Evolutionary conservation across 2,888 invertebrate species (phyloP).

Genomic region (Trissolcus brochymenae): DNA sequence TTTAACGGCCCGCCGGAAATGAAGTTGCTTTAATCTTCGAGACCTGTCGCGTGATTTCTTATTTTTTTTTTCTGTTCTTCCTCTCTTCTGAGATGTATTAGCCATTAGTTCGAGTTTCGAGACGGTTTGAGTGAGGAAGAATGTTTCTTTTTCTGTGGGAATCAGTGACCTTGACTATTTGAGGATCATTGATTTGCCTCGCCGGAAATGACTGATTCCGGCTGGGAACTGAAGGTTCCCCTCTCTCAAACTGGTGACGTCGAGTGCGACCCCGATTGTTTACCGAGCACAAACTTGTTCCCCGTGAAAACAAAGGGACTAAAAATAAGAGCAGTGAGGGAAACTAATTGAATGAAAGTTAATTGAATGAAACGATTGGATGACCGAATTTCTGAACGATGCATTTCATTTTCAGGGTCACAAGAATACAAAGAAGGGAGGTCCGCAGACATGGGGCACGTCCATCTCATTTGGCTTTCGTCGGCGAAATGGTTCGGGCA

Average conservation of each 20-base stretch:
- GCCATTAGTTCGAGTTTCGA: neutral
- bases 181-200: slow-evolving; percentile 49
- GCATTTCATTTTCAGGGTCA: slow-evolving; percentile 78
- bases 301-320: neutral
- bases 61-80: no score
- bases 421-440: slow-evolving; percentile 79
- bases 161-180: slow-evolving; percentile 54
- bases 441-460: slow-evolving; percentile 82
- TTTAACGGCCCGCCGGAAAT: neutral
- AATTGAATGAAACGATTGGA: neutral
- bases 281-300: slow-evolving; percentile 18
- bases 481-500: slow-evolving; percentile 79
- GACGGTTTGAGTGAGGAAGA: neutral
- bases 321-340: neutral
- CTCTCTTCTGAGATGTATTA: no score
- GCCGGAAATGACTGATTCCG: neutral
- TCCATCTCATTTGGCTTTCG: slow-evolving; percentile 92
- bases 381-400: no score
- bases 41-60: no score
- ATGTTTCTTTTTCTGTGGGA: neutral
- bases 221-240: no score
- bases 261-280: neutral
- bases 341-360: no score
- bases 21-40: no score
- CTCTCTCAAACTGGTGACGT: neutral